Evolutionary conservation across 2,797 vertebrate genomes (phyloP).

Genomic region (Leucoraja ocellata): DNA sequence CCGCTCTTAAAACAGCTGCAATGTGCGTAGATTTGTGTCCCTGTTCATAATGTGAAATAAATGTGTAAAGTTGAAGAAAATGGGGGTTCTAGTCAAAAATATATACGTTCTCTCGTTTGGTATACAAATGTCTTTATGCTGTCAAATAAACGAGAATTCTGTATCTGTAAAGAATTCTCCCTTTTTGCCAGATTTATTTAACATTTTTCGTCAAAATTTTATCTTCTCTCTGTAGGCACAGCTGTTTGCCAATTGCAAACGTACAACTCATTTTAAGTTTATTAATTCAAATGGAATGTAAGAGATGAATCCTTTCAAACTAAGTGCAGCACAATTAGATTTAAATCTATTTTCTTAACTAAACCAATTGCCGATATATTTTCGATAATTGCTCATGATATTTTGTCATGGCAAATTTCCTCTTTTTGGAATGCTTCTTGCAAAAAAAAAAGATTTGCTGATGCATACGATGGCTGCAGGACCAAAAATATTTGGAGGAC

Average conservation of each 20-base stretch:
- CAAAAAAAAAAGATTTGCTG: neutral
- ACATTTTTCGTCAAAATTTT: neutral
- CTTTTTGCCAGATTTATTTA: neutral
- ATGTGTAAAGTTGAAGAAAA: neutral
- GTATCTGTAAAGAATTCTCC: neutral
- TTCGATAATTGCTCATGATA: neutral
- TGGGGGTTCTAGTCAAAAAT: neutral
- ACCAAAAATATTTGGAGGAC: neutral
- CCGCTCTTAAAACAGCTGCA: no score
- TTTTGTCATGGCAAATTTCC: neutral
- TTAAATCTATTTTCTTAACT: neutral
- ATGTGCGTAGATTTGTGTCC: neutral
- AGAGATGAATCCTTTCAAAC: neutral
- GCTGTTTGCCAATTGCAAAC: neutral
- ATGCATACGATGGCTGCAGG: neutral
- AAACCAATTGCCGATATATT: neutral
- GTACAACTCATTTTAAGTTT: neutral
- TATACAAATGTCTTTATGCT: no score
- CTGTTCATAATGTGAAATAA: neutral
- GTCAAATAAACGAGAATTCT: neutral
- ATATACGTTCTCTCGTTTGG: neutral
- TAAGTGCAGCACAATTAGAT: neutral
- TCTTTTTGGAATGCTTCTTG: neutral
- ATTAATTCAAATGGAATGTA: neutral
- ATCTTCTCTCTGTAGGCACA: neutral